Base-by-base conservation (phyloP, 37 sponge, comb jelly and placozoan genomes). In the Ianthella basta region DNA sequence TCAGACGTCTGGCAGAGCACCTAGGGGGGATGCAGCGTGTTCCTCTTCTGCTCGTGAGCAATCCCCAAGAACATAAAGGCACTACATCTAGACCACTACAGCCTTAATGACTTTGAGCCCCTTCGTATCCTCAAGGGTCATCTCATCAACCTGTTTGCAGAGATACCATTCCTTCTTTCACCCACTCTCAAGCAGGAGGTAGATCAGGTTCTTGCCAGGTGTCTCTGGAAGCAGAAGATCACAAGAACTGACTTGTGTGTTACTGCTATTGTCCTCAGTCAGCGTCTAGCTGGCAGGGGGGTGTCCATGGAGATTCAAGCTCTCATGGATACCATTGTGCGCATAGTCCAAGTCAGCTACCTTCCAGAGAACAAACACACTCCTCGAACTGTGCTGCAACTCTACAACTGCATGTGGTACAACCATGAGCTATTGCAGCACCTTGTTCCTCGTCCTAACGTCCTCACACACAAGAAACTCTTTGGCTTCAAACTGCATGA, bases 51-150 rank as follows among this genome's bases (percentile, higher is more conserved):
- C 67, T 86, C 32, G 25, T 66, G 24, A 59, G 59, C 35, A 61
- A 86, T 34, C 86, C 86, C 61, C 30, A 24, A 18, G 56, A 80
- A 60, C 29, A 27, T 86, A 16, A 32, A 61, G 1, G n/a, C 30
- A 0, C 69, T 86, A 29, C 61, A 80, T 33, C 81, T 86, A 30
- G 56, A 79, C 16, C 34, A 80, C 12, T 86, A 86, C 30, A 70
- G 38, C n/a, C 34, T 86, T 41, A 20, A 78, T 25, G 86, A 86
- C 39, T 86, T 80, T 50, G 86, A 86, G 56, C 86, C 86, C 0
- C 70, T 85, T 3, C 86, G 75, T 61, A 79, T 29, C 4, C 32
- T 86, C 57, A 79, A 86, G 66, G 86, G 86, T 55, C 86, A 86
- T 86, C 37, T 56, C 19, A 36, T 67, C 34, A 75, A 86, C 38